phyloP scores from a whole-genome alignment of 2,113 vertebrate genomes.

The Lota lota region DNA sequence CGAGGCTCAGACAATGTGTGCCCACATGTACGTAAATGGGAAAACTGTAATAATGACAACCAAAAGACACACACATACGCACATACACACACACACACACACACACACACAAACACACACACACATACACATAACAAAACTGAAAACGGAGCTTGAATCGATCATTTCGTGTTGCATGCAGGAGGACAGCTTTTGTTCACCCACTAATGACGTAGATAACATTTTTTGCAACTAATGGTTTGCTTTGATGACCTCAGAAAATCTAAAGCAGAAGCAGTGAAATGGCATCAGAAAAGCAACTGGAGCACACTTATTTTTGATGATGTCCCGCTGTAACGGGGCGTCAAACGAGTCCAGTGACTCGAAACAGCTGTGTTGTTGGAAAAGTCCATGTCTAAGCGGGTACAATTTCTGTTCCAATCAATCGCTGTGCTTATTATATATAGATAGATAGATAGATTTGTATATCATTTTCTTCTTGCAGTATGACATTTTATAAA shows the following conservation, averaged over 20 bases:
- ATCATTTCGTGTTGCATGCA: not conserved
- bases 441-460: too few species aligned
- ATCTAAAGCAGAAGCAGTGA: conserved; percentile 48
- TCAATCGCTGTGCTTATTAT: conserved; percentile 31
- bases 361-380: conserved; percentile 28
- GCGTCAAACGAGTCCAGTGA: conserved; percentile 25
- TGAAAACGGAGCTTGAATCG: conserved; percentile 28
- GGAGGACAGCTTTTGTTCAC: conserved; percentile 56
- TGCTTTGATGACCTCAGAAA: conserved; percentile 45
- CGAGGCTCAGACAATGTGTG: too few species aligned
- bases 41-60: not conserved
- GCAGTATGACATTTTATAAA: conserved; percentile 35
- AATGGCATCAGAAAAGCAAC: conserved; percentile 44
- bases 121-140: conserved; percentile 15
- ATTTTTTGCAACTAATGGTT: conserved; percentile 52
- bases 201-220: conserved; percentile 49
- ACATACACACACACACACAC: conserved; percentile 19
- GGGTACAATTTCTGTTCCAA: conserved; percentile 20
- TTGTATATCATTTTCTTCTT: conserved; percentile 8
- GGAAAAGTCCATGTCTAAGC: conserved; percentile 25
- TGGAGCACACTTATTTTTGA: conserved; percentile 33
- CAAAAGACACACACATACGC: conserved; percentile 6
- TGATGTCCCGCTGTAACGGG: conserved; percentile 31
- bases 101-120: conserved; percentile 17
- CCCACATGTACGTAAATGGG: too few species aligned